These are phyloP conservation scores for Musca domestica DNA, from an alignment of 1,140 invertebrate genomes.

Conservation along the genomic window DNA sequence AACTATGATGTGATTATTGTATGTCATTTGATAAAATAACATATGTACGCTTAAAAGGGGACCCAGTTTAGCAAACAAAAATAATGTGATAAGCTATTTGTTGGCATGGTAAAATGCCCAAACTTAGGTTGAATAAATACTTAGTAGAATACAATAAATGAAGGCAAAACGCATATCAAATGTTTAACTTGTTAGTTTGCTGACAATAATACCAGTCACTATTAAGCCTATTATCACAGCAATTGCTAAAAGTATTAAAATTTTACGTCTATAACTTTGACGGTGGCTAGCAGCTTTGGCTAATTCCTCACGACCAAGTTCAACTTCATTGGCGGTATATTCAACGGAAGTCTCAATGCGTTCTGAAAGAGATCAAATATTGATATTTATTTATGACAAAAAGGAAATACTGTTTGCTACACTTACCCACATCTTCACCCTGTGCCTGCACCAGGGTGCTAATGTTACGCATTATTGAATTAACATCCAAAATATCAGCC, in stretches of 20 bases:
- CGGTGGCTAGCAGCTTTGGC: slow-evolving; percentile 77
- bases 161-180: slow-evolving; percentile 7
- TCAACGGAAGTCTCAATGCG: slow-evolving; percentile 87
- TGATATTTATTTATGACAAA: slow-evolving; percentile 22
- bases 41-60: too few relatives aligned
- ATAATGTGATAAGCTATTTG: too few relatives aligned
- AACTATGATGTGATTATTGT: too few relatives aligned
- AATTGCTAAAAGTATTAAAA: slow-evolving; percentile 66
- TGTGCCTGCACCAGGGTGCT: slow-evolving; percentile 78
- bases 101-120: too few relatives aligned
- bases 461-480: slow-evolving; percentile 89
- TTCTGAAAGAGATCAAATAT: slow-evolving; percentile 61
- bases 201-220: slow-evolving; percentile 64
- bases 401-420: slow-evolving; percentile 3
- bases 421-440: slow-evolving; percentile 77
- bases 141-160: too few relatives aligned
- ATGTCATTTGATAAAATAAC: too few relatives aligned
- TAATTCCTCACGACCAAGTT: slow-evolving; percentile 73
- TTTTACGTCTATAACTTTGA: slow-evolving; percentile 68
- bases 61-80: too few relatives aligned
- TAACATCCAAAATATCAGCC: slow-evolving; percentile 84
- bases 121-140: too few relatives aligned
- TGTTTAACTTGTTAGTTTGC: slow-evolving; percentile 57
- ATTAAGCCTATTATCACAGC: slow-evolving; percentile 65
- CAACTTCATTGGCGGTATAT: slow-evolving; percentile 71